phyloP scores from a whole-genome alignment of 2,113 vertebrate genomes.

The Balaeniceps rex region DNA sequence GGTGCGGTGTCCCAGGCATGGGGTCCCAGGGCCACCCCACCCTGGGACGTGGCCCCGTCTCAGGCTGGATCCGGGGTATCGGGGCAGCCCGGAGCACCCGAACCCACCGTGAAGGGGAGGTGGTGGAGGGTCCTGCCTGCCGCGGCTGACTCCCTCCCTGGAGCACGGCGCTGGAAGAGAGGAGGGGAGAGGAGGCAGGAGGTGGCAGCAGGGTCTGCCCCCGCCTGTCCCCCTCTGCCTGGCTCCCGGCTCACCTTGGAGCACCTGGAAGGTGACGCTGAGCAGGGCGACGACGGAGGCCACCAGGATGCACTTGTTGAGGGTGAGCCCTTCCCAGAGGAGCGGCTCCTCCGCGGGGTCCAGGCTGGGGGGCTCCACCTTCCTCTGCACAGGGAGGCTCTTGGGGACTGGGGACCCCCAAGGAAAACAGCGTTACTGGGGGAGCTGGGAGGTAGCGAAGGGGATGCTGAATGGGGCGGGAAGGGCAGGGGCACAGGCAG shows the following conservation, averaged over 20 bases:
- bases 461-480: background rate
- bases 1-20: background rate
- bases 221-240: rapidly evolving
- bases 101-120: conserved; percentile 25
- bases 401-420: conserved; percentile 13
- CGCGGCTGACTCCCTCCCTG: background rate
- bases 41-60: rapidly evolving
- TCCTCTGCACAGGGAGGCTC: conserved; percentile 34
- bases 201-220: background rate
- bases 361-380: conserved; percentile 31
- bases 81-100: rapidly evolving
- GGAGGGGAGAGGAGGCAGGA: background rate
- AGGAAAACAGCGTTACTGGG: background rate
- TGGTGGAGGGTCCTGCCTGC: background rate
- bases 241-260: conserved; percentile 78
- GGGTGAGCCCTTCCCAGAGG: conserved; percentile 86
- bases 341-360: conserved; percentile 34
- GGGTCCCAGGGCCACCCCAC: background rate
- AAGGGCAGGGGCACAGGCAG: background rate
- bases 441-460: background rate
- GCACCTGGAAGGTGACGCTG: conserved; percentile 82
- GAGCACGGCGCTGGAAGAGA: conserved; percentile 38
- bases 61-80: rapidly evolving
- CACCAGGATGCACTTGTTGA: conserved; percentile 88
- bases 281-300: conserved; percentile 81